Evolutionary conservation across 2,888 invertebrate species (phyloP).

Genomic region (Archips crataeganus): DNA sequence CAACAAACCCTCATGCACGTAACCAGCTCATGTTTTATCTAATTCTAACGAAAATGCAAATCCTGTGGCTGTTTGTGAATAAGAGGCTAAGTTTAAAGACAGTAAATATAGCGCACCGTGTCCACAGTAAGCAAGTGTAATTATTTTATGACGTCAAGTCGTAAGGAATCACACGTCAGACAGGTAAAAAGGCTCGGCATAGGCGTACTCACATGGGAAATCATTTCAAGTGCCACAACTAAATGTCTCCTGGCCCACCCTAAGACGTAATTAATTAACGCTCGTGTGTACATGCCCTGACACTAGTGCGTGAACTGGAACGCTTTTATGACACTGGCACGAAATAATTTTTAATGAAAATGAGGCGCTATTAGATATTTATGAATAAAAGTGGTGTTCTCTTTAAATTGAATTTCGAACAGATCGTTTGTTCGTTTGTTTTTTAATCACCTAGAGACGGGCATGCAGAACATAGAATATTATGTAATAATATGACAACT

Average conservation of each 20-base stretch:
- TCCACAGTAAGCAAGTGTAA: conserved; percentile 30
- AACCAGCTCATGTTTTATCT: too few relatives aligned
- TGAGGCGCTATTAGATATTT: not conserved
- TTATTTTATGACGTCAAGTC: conserved; percentile 34
- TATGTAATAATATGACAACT: too few relatives aligned
- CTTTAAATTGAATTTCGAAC: not conserved
- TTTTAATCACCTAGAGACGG: not conserved
- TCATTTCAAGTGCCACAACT: conserved; percentile 69
- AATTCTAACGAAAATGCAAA: not conserved
- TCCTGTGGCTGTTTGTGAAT: not conserved
- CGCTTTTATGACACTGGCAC: conserved; percentile 14
- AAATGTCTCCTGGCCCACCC: conserved; percentile 69
- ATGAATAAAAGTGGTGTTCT: not conserved
- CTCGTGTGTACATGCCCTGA: conserved; percentile 44
- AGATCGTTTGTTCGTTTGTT: not conserved
- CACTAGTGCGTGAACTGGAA: conserved; percentile 21
- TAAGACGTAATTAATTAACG: conserved; percentile 81
- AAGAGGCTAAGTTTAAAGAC: not conserved
- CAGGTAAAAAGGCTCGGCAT: conserved; percentile 70
- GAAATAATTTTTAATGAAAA: conserved; percentile 6
- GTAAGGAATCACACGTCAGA: conserved; percentile 60
- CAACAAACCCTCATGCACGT: too few relatives aligned
- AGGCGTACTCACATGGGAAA: conserved; percentile 78
- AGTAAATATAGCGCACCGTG: not conserved
- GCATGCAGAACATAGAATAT: too few relatives aligned